A percentile compares a stretch with the other conserved stretches of the same genome.
phyloP scores from a whole-genome alignment of 2,113 vertebrate genomes.

The Vulpes lagopus region DNA sequence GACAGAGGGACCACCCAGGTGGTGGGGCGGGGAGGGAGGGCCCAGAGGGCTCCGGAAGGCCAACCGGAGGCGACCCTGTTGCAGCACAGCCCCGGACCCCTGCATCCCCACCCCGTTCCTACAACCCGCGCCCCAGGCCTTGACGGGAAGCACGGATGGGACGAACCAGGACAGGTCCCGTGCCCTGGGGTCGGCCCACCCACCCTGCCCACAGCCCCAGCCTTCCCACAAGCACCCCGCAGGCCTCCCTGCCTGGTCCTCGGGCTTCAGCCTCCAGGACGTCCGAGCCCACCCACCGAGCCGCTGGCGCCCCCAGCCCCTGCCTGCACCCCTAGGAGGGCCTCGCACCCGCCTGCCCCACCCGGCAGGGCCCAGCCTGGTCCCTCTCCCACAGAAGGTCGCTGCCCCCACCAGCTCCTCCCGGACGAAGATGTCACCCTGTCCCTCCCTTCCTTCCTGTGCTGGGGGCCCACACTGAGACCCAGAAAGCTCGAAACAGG shows the following conservation, averaged over 20 bases:
- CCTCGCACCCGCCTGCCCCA: background rate
- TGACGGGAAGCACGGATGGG: background rate
- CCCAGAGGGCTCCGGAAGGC: background rate
- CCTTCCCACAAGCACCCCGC: too few relatives aligned
- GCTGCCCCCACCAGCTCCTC: background rate
- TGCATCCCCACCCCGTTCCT: background rate
- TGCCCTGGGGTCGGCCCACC: background rate
- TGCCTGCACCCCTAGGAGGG: background rate
- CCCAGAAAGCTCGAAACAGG: background rate
- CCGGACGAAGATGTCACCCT: too few relatives aligned
- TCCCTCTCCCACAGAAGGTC: background rate
- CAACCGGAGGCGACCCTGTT: fast-evolving
- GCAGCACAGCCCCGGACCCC: background rate
- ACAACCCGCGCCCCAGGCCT: background rate
- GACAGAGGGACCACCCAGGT: background rate
- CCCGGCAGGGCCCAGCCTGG: background rate
- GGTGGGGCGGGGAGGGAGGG: too few relatives aligned
- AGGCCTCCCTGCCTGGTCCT: too few relatives aligned
- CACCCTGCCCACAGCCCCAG: too few relatives aligned
- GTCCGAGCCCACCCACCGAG: background rate
- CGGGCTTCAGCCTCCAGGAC: too few relatives aligned
- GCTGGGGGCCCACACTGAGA: background rate
- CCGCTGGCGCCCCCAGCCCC: background rate
- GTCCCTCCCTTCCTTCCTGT: background rate
- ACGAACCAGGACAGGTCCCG: background rate